Conservation (phyloP, 2,888 invertebrate species). For the Elegia similella region DNA sequence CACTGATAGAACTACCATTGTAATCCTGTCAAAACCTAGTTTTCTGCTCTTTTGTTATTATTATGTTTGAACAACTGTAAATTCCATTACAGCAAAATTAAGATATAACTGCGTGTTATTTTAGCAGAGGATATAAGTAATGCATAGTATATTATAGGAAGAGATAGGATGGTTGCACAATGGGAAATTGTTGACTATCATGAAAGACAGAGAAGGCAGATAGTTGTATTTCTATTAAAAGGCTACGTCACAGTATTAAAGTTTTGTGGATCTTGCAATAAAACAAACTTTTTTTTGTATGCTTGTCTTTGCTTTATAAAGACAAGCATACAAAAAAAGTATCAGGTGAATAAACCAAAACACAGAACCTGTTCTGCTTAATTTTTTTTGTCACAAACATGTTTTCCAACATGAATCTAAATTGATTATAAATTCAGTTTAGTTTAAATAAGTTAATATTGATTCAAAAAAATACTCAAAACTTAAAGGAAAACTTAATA, state of each 20-base stretch:
- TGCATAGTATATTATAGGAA: neutral
- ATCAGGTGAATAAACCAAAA: neutral
- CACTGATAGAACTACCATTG: conserved; percentile 10
- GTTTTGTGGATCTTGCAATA: too few relatives aligned
- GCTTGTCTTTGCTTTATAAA: too few relatives aligned
- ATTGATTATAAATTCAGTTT: too few relatives aligned
- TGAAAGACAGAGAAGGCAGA: neutral
- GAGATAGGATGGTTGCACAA: neutral
- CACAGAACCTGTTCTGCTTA: neutral
- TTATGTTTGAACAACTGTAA: conserved; percentile 29
- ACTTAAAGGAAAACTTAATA: too few relatives aligned
- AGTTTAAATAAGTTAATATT: too few relatives aligned
- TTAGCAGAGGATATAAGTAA: conserved; percentile 24
- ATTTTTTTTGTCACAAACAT: neutral
- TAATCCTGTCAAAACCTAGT: conserved; percentile 16
- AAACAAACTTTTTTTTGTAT: too few relatives aligned
- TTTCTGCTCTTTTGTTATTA: conserved; percentile 10
- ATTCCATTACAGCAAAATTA: conserved; percentile 15
- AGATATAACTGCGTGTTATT: conserved; percentile 28
- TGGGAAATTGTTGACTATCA: neutral
- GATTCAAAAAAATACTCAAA: too few relatives aligned
- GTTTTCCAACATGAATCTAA: too few relatives aligned
- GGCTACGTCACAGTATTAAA: too few relatives aligned
- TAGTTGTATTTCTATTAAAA: too few relatives aligned
- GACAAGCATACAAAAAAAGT: neutral